Evolutionary conservation across 2,888 invertebrate genomes (phyloP).

Genomic region (Macaria notata): DNA sequence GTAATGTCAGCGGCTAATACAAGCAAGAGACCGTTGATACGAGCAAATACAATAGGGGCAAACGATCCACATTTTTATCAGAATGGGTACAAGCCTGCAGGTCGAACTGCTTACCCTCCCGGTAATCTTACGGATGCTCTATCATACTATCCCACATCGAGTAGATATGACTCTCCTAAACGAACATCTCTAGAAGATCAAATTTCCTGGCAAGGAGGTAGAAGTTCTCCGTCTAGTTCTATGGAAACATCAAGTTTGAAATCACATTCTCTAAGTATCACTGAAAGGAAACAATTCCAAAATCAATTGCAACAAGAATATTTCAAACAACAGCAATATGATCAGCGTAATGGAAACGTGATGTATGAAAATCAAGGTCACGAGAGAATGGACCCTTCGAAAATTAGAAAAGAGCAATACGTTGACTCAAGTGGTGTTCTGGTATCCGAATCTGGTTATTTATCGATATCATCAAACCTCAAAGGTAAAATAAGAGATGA

Average conservation of each 20-base stretch:
- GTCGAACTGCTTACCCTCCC: slow-evolving; percentile 86
- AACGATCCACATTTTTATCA: slow-evolving; percentile 79
- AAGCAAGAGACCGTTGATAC: slow-evolving; percentile 75
- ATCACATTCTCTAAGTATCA: slow-evolving; percentile 82
- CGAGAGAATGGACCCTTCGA: slow-evolving; percentile 59
- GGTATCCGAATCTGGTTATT: slow-evolving; percentile 89
- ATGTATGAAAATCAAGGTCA: slow-evolving; percentile 63
- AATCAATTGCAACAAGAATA: slow-evolving; percentile 80
- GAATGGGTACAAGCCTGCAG: slow-evolving; percentile 86
- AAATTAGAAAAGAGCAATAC: slow-evolving; percentile 69
- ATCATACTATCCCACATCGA: slow-evolving; percentile 90
- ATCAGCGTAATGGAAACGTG: slow-evolving; percentile 74
- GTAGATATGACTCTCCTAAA: slow-evolving; percentile 81
- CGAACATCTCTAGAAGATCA: slow-evolving; percentile 83
- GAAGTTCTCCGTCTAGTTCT: slow-evolving; percentile 84
- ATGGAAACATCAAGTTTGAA: slow-evolving; percentile 80
- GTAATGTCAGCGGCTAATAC: slow-evolving; percentile 66
- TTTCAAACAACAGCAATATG: slow-evolving; percentile 78
- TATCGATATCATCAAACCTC: slow-evolving; percentile 87
- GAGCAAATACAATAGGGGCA: slow-evolving; percentile 81
- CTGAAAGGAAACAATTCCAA: slow-evolving; percentile 80
- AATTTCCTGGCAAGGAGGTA: slow-evolving; percentile 82
- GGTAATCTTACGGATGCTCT: slow-evolving; percentile 90
- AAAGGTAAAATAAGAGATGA: slow-evolving; percentile 74
- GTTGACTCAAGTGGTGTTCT: slow-evolving; percentile 80